These are phyloP conservation scores for Motacilla alba DNA, from an alignment of 2,113 vertebrate species.

Conservation along the genomic window DNA sequence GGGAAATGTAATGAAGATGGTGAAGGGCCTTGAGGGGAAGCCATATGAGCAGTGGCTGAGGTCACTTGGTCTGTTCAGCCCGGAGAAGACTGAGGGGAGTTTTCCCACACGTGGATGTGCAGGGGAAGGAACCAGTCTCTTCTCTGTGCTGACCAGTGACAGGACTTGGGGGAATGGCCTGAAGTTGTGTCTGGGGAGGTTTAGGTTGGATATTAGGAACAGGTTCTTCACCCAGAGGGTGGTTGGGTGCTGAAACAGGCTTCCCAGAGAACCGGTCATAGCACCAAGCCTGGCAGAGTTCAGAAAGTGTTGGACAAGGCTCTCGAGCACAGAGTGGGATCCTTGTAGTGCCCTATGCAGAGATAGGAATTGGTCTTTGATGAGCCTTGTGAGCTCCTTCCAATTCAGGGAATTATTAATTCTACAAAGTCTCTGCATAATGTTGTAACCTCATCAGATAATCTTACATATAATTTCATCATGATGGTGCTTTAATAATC, in stretches of 20 bases:
- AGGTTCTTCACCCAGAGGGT: background rate
- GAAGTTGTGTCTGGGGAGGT: background rate
- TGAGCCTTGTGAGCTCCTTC: background rate
- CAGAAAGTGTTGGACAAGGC: background rate
- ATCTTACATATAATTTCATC: background rate
- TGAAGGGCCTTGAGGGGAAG: background rate
- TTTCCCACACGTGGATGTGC: background rate
- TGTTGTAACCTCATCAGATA: background rate
- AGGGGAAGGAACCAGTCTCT: background rate
- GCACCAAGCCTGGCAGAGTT: background rate
- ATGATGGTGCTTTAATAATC: background rate
- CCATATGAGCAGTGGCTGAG: accelerated
- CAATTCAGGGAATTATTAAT: background rate
- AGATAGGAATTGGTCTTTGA: background rate
- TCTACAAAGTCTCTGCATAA: background rate
- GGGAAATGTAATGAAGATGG: background rate
- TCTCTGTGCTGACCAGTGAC: background rate
- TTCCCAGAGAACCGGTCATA: background rate
- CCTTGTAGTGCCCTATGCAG: background rate
- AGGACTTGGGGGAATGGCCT: accelerated
- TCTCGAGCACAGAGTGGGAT: background rate
- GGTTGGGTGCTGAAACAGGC: background rate
- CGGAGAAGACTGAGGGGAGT: background rate
- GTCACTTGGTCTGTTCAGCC: background rate
- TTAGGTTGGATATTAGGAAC: background rate